Evolutionary conservation across 2,888 invertebrate genomes (phyloP), one percentile per base, ranked within the genome.

Genomic region (Polymixis lichenea): DNA sequence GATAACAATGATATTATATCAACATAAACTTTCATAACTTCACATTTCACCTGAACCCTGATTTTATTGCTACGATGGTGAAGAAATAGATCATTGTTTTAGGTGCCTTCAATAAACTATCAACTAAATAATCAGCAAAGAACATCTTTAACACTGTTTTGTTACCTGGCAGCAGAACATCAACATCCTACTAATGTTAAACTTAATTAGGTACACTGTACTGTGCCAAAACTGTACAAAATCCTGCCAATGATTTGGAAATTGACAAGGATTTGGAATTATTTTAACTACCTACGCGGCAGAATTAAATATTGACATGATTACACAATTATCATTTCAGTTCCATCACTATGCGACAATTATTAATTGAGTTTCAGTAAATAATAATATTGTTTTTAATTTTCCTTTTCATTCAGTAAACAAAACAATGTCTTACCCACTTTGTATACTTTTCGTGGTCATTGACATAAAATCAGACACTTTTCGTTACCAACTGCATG

Each of bases 211-310:
- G 9, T 49, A 19, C 8, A 38, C 38, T 38, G 6, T 6, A 38
- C 38, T 5, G 38, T 38, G 38, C 38, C 32, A 32, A 32, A 32
- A 32, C 38, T 28, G 22, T 66, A 15, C 28, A 22, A 51, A 51
- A 66, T 22, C 28, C 22, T 22, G 28, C 66, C 32, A 51, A 32
- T 66, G 32, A 66, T 32, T 66, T 66, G n/a, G n/a, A n/a, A n/a
- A n/a, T n/a, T n/a, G n/a, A n/a, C n/a, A n/a, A n/a, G n/a, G n/a
- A n/a, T n/a, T n/a, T n/a, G n/a, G n/a, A n/a, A n/a, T n/a, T n/a
- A n/a, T n/a, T n/a, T n/a, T n/a, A n/a, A n/a, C n/a, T 32, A 66
- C 51, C 51, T 22, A 11, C 6, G 22, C 3, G 28, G 28, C 28
- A 65, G 1, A 22, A 49, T 28, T 19, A 65, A 65, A 49, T 49